These are phyloP conservation scores for Brachypterus glaber DNA, from an alignment of 2,888 invertebrate genomes.

Conservation along the genomic window DNA sequence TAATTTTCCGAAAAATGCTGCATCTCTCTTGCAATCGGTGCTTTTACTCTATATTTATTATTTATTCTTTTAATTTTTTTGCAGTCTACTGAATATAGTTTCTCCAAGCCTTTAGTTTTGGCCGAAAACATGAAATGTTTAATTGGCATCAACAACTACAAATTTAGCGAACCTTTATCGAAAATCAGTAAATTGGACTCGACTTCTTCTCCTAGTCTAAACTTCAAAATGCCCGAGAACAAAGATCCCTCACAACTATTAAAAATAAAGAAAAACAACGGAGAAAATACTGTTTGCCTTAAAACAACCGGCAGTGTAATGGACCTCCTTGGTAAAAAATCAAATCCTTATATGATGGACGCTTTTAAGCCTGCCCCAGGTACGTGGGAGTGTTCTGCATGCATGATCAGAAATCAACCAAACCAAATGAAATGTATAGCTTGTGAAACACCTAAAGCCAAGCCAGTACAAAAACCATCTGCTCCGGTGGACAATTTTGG, in stretches of 20 bases:
- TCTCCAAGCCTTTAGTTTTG: conserved; percentile 45
- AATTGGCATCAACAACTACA: conserved; percentile 46
- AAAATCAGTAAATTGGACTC: conserved; percentile 24
- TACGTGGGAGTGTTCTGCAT: conserved; percentile 55
- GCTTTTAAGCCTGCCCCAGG: conserved; percentile 27
- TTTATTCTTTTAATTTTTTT: too few species aligned
- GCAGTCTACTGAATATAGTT: conserved; percentile 33
- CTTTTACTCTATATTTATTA: too few species aligned
- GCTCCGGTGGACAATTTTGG: too few species aligned
- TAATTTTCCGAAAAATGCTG: too few species aligned
- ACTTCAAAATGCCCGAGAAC: conserved; percentile 26
- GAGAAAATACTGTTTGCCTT: conserved; percentile 25
- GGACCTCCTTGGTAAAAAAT: conserved; percentile 35
- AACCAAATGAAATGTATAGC: conserved; percentile 44
- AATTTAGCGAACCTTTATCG: conserved; percentile 48
- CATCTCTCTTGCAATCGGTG: too few species aligned
- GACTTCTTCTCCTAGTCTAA: conserved; percentile 8
- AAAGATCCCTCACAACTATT: conserved; percentile 2
- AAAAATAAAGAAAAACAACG: conserved; percentile 21
- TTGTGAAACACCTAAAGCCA: conserved; percentile 42
- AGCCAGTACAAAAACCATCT: neutral
- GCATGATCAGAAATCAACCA: conserved; percentile 47
- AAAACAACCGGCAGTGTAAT: conserved; percentile 40
- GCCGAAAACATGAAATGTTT: conserved; percentile 38
- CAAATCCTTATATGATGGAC: conserved; percentile 17